Base-by-base conservation (phyloP, 1,140 invertebrate genomes). In the Hyposmocoma kahamanoa region DNA sequence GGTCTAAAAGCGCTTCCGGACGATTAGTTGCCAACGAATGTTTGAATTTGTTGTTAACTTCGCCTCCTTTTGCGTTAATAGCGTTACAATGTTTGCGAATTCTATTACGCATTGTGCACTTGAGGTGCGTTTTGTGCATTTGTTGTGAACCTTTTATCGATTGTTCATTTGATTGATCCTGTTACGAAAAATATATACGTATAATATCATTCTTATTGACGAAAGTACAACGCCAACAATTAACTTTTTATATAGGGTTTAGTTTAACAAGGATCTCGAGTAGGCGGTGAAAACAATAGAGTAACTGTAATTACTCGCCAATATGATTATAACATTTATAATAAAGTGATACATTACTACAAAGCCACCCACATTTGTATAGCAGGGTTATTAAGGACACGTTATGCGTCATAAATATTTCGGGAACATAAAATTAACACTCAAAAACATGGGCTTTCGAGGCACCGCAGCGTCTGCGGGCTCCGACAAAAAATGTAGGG, bases 351-450 rank as follows among this genome's bases (percentile, higher is more conserved):
- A 81, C 64, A 67, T 79, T 78, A 80, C 65, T 62, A 67, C 55
- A 61, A 76, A 75, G 56, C 79, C 79, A 83, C 81, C 81, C 77
- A 81, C 75, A 82, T 82, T 82, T 83, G 74, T 80, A 79, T 82
- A 73, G 77, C 63, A 47, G 59, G 66, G 70, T 78, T 78, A 79
- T 84, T 82, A 79, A 70, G 73, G 65, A 67, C 69, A 67, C 73
- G 75, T 83, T 78, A 83, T 85, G 82, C 71, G 71, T 83, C 82
- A 85, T 83, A 85, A 85, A 85, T 81, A 82, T 81, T 85, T 85
- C 77, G 70, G 72, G 70, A 81, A 83, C 79, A 76, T 85, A 81
- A 85, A 85, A 83, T 84, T 85, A 84, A 85, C 82, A 79, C 76
- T 74, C 72, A 79, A 81, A 81, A 85, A 85, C 72, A 82, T 76